Percentiles rank a stretch among this genome's conserved stretches.
phyloP scores from a whole-genome alignment of 2,797 vertebrate genomes.

The Sebastes itinus region DNA sequence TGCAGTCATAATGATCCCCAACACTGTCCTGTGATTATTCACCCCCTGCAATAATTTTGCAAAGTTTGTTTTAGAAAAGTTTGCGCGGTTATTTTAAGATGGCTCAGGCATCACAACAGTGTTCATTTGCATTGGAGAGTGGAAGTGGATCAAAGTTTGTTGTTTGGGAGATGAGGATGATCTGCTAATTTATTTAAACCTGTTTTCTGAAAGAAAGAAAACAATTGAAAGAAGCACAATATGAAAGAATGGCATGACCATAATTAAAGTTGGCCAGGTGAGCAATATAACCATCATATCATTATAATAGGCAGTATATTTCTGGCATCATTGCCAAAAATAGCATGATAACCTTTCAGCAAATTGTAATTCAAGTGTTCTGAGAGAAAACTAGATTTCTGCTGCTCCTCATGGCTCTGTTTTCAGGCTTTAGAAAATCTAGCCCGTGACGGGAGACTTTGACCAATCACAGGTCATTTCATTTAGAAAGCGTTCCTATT shows the following conservation, averaged over 20 bases:
- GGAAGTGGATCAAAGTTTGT: neutral
- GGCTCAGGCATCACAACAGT: neutral
- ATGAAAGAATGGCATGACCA: neutral
- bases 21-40: conserved; percentile 1
- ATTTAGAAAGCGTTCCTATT: no score
- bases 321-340: no score
- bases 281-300: neutral
- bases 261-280: neutral
- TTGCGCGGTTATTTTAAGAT: neutral
- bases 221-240: neutral
- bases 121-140: neutral
- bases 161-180: neutral
- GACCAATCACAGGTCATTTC: no score
- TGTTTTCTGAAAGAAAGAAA: neutral
- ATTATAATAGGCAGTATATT: neutral
- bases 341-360: no score
- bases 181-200: neutral
- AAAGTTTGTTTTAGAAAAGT: conserved; percentile 25
- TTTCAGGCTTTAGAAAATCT: no score
- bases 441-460: no score
- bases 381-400: no score
- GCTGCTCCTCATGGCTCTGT: no score
- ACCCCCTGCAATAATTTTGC: neutral
- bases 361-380: no score
- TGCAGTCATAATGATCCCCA: neutral